phyloP scores from a whole-genome alignment of 1,140 invertebrate genomes.

The Lepidostoma basale region DNA sequence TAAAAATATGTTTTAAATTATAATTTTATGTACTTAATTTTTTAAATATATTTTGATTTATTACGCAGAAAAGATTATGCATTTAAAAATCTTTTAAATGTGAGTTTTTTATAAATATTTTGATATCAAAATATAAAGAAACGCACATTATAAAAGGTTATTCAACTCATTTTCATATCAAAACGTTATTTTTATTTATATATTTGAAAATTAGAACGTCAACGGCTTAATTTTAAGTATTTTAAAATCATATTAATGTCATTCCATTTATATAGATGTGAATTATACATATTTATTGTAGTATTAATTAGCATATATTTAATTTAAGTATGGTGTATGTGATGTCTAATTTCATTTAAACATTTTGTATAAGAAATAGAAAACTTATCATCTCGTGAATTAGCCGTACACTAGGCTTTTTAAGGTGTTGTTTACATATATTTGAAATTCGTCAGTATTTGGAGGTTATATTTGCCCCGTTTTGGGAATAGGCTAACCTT shows the following conservation, averaged over 20 bases:
- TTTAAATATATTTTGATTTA: not conserved
- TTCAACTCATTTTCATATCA: not conserved
- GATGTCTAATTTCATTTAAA: no score
- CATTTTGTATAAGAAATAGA: no score
- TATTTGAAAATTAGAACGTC: no score
- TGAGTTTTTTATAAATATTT: not conserved
- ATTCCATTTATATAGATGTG: conserved; percentile 11
- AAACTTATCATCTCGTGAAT: no score
- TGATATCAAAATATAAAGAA: not conserved
- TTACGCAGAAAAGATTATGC: not conserved
- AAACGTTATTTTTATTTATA: not conserved
- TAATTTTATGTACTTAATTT: not conserved
- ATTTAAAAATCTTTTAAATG: not conserved
- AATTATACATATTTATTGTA: not conserved
- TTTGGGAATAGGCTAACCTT: conserved; percentile 1
- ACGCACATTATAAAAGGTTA: not conserved
- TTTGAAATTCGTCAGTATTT: conserved; percentile 26
- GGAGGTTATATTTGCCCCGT: no score
- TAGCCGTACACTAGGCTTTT: no score
- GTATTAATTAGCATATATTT: not conserved
- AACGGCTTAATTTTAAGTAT: conserved; percentile 10
- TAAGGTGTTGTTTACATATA: not conserved
- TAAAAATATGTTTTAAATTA: not conserved
- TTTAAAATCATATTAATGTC: not conserved
- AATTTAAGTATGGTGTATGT: not conserved